Percentiles rank a stretch among this genome's conserved stretches.
phyloP scores from a whole-genome alignment of 2,797 vertebrate genomes.

The Neopelma chrysocephalum region DNA sequence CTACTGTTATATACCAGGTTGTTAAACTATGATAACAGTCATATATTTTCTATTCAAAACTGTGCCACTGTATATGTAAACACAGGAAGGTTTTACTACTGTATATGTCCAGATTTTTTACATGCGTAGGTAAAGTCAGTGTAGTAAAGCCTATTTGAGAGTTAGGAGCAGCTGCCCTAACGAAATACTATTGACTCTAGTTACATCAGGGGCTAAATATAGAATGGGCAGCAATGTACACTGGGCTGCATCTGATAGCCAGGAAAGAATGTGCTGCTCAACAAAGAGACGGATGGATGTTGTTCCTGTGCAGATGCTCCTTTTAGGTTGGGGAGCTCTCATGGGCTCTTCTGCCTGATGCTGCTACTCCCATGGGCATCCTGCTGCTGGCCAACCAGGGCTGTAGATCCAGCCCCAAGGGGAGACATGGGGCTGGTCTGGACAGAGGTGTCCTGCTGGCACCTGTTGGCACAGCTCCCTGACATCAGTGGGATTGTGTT shows the following conservation, averaged over 20 bases:
- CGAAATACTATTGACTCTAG: slow-evolving; percentile 60
- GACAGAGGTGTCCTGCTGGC: fast-evolving
- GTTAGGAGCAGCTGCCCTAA: slow-evolving; percentile 35
- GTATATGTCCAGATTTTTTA: neutral
- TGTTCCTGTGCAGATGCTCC: neutral
- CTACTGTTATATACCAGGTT: too few relatives aligned
- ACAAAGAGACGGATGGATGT: neutral
- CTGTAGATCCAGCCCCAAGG: fast-evolving
- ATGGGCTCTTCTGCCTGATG: fast-evolving
- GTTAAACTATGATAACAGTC: too few relatives aligned
- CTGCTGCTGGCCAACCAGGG: fast-evolving
- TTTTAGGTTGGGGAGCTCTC: neutral
- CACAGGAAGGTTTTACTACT: too few relatives aligned
- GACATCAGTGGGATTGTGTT: fast-evolving
- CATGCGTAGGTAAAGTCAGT: neutral
- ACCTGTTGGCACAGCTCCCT: neutral
- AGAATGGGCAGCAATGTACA: neutral
- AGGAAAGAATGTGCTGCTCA: slow-evolving; percentile 51
- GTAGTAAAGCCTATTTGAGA: slow-evolving; percentile 25
- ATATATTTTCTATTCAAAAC: too few relatives aligned
- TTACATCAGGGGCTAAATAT: slow-evolving; percentile 70
- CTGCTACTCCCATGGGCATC: neutral
- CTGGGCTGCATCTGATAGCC: neutral
- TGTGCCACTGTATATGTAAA: too few relatives aligned
- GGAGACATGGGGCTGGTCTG: neutral